Evolutionary conservation across 1,140 invertebrate species (phyloP).

Genomic region (Globodera ellingtonae): DNA sequence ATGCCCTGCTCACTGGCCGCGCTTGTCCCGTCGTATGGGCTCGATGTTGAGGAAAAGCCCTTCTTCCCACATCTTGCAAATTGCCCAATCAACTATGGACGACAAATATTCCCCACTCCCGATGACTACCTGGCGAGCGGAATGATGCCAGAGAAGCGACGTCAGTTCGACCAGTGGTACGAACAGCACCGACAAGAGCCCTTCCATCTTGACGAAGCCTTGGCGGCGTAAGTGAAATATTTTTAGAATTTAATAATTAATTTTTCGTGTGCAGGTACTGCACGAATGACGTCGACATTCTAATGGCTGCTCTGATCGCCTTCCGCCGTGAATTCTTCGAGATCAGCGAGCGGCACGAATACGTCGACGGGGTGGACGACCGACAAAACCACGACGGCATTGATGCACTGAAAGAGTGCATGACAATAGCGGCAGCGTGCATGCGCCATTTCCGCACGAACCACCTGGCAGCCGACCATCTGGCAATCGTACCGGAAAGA

Average conservation of each 20-base stretch:
- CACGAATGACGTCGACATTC: conserved; percentile 11
- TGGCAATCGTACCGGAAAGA: neutral
- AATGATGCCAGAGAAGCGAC: conserved; percentile 29
- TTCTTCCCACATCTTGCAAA: conserved; percentile 33
- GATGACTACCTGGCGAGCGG: conserved; percentile 29
- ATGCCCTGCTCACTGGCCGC: conserved; percentile 12
- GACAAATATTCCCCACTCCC: neutral
- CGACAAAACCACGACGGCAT: neutral
- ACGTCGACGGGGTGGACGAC: neutral
- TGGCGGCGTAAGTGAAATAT: neutral
- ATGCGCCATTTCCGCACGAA: neutral
- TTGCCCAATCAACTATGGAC: conserved; percentile 21
- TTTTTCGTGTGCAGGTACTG: too few relatives aligned
- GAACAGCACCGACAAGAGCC: neutral
- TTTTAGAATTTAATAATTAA: too few relatives aligned
- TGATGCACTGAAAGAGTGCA: neutral
- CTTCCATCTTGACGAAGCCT: conserved; percentile 16
- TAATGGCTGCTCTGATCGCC: conserved; percentile 14
- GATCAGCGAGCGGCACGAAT: neutral
- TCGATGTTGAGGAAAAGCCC: too few relatives aligned
- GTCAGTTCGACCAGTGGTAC: conserved; percentile 19
- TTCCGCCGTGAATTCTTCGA: neutral
- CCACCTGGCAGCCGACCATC: neutral
- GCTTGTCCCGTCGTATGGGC: too few relatives aligned
- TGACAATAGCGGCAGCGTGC: neutral